Evolutionary conservation across 2,888 invertebrate genomes (phyloP).

Genomic region (Eustalomyia histrio): DNA sequence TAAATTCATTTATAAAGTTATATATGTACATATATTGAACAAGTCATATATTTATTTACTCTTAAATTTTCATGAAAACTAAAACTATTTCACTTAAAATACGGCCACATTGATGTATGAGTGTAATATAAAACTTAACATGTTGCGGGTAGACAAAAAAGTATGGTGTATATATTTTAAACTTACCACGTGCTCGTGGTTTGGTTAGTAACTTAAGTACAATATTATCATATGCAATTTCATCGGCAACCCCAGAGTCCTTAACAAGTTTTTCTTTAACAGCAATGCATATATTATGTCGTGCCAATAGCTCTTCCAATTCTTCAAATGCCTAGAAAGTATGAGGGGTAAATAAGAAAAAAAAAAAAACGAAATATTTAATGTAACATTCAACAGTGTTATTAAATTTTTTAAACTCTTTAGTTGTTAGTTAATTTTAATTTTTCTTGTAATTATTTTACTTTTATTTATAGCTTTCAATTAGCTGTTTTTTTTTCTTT

Average conservation of each 20-base stretch:
- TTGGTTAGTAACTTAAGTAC: slow-evolving; percentile 91
- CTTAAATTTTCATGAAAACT: no score
- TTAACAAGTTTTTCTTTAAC: slow-evolving; percentile 96
- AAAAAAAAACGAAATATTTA: background rate
- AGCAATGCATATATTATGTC: slow-evolving; percentile 94
- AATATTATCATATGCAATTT: slow-evolving; percentile 92
- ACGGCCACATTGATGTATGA: background rate
- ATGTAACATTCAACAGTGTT: background rate
- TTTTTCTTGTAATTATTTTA: background rate
- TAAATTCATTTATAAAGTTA: no score
- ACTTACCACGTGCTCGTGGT: slow-evolving; percentile 92
- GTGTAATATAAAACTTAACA: background rate
- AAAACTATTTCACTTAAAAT: no score
- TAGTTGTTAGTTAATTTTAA: no score
- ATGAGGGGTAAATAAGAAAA: slow-evolving; percentile 20
- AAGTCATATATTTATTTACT: no score
- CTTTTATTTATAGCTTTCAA: background rate
- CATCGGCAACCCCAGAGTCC: slow-evolving; percentile 96
- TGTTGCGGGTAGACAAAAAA: background rate
- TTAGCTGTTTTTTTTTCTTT: slow-evolving; percentile 4
- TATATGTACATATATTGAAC: no score
- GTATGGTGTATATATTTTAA: no score
- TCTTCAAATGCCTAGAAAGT: slow-evolving; percentile 96
- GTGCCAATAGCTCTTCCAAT: slow-evolving; percentile 90
- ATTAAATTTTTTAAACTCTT: background rate